Percentiles rank a stretch among this genome's conserved stretches.
Evolutionary conservation across 2,888 invertebrate species (phyloP).

Genomic region (Brachynemurus nebulosus): DNA sequence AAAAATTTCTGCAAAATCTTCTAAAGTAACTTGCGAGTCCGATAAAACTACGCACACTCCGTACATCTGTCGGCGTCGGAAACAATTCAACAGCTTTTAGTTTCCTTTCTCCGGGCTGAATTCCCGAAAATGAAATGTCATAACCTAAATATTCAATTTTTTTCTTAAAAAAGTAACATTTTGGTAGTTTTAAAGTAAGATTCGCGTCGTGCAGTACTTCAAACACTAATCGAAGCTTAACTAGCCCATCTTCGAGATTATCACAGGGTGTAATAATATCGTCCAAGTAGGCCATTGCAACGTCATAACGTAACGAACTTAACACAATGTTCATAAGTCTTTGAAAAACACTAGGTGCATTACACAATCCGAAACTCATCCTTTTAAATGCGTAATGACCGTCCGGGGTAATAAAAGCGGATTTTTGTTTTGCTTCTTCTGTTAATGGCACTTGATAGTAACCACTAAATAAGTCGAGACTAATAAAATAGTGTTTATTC

Average conservation of each 20-base stretch:
- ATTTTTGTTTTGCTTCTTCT: conserved; percentile 20
- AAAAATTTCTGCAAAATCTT: conserved; percentile 18
- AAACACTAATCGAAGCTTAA: conserved; percentile 15
- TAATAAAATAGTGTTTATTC: conserved; percentile 20
- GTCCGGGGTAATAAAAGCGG: conserved; percentile 22
- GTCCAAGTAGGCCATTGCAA: conserved; percentile 17
- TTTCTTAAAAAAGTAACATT: conserved; percentile 19
- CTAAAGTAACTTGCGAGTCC: conserved; percentile 20
- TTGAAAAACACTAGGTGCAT: conserved; percentile 23
- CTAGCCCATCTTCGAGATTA: conserved; percentile 15
- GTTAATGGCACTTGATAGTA: conserved; percentile 22
- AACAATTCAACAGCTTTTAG: conserved; percentile 4
- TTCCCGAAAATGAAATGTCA: conserved; percentile 13
- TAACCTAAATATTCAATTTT: conserved; percentile 21
- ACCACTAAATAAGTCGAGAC: conserved; percentile 22
- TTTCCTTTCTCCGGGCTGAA: conserved; percentile 9
- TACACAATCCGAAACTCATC: too few relatives aligned
- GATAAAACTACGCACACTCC: conserved; percentile 15
- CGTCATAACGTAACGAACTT: conserved; percentile 13
- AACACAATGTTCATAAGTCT: conserved; percentile 17
- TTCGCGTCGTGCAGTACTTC: conserved; percentile 11
- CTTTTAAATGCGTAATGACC: conserved; percentile 23
- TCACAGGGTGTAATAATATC: conserved; percentile 18
- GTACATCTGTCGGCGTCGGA: conserved; percentile 11
- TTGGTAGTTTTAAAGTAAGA: conserved; percentile 18